Base-by-base conservation (phyloP, 2,113 vertebrate genomes). In the Sinocyclocheilus anshuiensis region DNA sequence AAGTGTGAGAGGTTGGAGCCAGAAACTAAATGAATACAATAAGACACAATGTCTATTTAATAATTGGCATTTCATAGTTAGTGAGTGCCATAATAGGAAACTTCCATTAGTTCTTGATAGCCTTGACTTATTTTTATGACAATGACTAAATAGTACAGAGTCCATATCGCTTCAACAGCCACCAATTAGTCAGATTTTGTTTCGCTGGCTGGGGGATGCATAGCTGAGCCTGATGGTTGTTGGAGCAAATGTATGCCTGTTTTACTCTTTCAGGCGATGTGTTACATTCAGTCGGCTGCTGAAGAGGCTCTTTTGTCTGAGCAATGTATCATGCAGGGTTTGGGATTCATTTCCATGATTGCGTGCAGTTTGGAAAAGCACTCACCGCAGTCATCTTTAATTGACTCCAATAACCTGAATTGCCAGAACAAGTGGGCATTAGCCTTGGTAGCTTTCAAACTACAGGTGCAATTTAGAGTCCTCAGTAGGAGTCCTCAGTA, bases 251-350 rank as follows among this genome's bases (percentile, higher is more conserved):
- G 36, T 24, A 24, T 61, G 77, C 36, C 57, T 80, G 55, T 80
- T 61, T 80, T 63, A 24, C 13, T 63, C 18, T 78, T 63, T 63
- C 57, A 63, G 36, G 33, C 57, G 15, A 59, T 15, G 48, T 57
- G 55, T 59, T 39, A 39, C 20, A 59, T 57, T 45, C 36, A 42
- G 22, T 42, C 57, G 6, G 57, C 36, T 67, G 22, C 59, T 65
- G 61, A 81, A 81, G 77, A 80, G 77, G 36, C 36, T 42, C 57
- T 80, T 80, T 80, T 80, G 36, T 80, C 77, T 80, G 57, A 63
- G 36, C 22, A 63, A 29, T n/a, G 75, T n/a, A 29, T 53, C 53
- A 33, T 55, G 29, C 18, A 59, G 59, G 42, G 39, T 42, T 48
- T 48, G 79, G 15, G 59, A 81, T 81, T 63, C 15, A 48, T 81